phyloP scores from a whole-genome alignment of 2,797 vertebrate genomes.

The Silurus aristotelis region DNA sequence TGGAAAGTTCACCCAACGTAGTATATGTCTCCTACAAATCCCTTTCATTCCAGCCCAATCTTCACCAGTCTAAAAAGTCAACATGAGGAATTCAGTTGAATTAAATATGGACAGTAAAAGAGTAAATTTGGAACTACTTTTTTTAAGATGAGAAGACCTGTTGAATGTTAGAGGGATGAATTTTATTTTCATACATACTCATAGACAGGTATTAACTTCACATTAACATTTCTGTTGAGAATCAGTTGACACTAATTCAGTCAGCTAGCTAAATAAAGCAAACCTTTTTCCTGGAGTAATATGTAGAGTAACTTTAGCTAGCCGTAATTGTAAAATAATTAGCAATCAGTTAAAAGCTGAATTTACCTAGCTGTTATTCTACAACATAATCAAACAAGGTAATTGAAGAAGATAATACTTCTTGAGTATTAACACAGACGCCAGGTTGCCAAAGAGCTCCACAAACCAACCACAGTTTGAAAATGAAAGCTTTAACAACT shows the following conservation, averaged over 20 bases:
- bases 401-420: not conserved
- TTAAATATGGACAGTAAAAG: too few relatives aligned
- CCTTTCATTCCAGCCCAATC: not conserved
- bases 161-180: not conserved
- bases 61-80: not conserved
- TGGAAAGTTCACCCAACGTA: not conserved
- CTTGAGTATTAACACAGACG: not conserved
- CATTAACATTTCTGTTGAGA: not conserved
- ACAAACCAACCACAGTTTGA: not conserved
- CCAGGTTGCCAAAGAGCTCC: not conserved
- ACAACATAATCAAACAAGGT: not conserved
- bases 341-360: not conserved
- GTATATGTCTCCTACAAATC: conserved; percentile 9
- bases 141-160: not conserved
- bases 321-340: not conserved
- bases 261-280: not conserved
- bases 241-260: not conserved
- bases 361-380: not conserved
- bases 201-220: not conserved
- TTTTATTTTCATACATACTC: not conserved
- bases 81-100: not conserved
- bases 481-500: not conserved
- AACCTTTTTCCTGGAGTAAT: not conserved
- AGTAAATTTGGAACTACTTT: conserved; percentile 2
- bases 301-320: not conserved